phyloP scores from a whole-genome alignment of 2,888 invertebrate genomes.

The Leptinotarsa tumamoca region DNA sequence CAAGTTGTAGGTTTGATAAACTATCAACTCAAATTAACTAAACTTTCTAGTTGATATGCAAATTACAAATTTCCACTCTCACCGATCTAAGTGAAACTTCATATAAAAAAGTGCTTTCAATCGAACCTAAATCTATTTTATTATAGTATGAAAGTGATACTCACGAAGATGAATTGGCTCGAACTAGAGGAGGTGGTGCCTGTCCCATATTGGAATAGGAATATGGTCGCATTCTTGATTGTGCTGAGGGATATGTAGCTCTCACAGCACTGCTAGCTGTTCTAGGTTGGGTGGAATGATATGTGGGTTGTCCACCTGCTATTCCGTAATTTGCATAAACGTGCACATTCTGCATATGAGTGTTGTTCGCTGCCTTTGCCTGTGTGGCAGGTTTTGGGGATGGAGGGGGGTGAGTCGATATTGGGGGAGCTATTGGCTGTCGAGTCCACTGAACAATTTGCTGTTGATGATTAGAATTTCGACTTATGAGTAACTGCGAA shows the following conservation, averaged over 20 bases:
- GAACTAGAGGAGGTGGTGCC: conserved; percentile 70
- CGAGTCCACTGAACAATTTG: conserved; percentile 80
- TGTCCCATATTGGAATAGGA: conserved; percentile 57
- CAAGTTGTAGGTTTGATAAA: too few relatives aligned
- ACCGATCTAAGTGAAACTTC: too few relatives aligned
- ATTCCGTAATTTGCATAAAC: conserved; percentile 58
- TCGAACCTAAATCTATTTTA: neutral
- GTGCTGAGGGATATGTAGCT: conserved; percentile 61
- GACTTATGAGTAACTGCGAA: conserved; percentile 79
- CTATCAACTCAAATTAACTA: too few relatives aligned
- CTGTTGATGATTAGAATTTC: conserved; percentile 64
- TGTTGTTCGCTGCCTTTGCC: conserved; percentile 59
- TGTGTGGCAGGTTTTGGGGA: conserved; percentile 65
- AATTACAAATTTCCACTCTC: too few relatives aligned
- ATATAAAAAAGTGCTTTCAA: neutral
- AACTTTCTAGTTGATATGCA: too few relatives aligned
- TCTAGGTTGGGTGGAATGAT: conserved; percentile 57
- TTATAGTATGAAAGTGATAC: conserved; percentile 33
- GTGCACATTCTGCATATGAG: conserved; percentile 59
- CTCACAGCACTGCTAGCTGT: conserved; percentile 59
- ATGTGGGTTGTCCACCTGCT: conserved; percentile 57
- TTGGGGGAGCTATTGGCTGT: conserved; percentile 80
- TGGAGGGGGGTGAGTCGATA: conserved; percentile 69
- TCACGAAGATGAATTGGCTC: conserved; percentile 66
- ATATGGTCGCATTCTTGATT: conserved; percentile 62